Evolutionary conservation across 2,888 invertebrate species (phyloP).

Genomic region (Drepana falcataria): DNA sequence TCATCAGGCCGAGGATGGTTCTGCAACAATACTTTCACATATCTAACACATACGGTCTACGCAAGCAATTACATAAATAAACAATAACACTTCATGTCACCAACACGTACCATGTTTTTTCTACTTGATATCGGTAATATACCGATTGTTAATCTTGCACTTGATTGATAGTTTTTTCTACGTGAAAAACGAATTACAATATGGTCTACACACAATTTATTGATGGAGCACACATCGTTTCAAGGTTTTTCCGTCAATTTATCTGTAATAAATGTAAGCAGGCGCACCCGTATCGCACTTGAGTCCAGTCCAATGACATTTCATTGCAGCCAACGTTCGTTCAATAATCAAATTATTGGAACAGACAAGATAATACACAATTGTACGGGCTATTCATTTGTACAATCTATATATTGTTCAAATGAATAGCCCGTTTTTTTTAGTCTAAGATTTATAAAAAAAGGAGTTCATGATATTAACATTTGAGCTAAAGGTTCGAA

Average conservation of each 20-base stretch:
- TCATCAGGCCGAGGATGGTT: slow-evolving; percentile 53
- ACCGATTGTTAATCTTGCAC: slow-evolving; percentile 4
- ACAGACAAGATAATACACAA: no score
- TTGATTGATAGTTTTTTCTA: slow-evolving; percentile 14
- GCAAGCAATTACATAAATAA: slow-evolving; percentile 61
- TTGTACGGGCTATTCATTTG: no score
- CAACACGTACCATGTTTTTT: slow-evolving; percentile 37
- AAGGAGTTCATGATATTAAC: no score
- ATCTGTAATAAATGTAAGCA: slow-evolving; percentile 19
- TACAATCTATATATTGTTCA: no score
- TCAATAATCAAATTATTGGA: slow-evolving; percentile 15
- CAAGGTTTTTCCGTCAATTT: slow-evolving; percentile 44
- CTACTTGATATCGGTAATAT: slow-evolving; percentile 7
- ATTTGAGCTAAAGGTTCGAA: no score
- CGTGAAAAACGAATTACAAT: slow-evolving; percentile 17
- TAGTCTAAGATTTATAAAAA: no score
- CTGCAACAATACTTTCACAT: slow-evolving; percentile 58
- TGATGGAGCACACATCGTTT: slow-evolving; percentile 37
- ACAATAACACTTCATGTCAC: slow-evolving; percentile 41
- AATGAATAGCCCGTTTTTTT: no score
- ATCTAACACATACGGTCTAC: slow-evolving; percentile 27
- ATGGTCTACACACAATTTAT: slow-evolving; percentile 28
- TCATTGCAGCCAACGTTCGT: slow-evolving; percentile 17
- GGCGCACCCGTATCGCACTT: slow-evolving; percentile 30
- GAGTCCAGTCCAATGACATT: slow-evolving; percentile 14